phyloP scores from a whole-genome alignment of 2,797 vertebrate genomes.

The Vireo griseus region DNA sequence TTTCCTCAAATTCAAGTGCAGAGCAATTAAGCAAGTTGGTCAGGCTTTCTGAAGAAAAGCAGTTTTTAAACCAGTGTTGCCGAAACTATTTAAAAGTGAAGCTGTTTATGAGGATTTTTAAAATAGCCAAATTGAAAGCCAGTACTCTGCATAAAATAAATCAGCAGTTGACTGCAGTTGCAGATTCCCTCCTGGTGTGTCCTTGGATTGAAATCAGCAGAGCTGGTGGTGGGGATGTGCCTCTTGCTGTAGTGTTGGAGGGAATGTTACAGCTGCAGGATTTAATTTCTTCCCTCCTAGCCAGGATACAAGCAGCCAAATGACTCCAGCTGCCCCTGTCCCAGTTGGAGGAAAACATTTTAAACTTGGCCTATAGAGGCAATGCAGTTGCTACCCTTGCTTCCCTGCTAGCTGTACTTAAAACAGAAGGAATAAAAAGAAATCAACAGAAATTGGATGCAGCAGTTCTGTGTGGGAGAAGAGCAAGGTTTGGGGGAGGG shows the following conservation, averaged over 20 bases:
- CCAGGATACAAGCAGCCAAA: not conserved
- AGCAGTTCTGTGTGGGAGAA: not conserved
- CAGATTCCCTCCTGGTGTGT: not conserved
- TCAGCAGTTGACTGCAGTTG: not conserved
- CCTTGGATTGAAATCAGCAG: slow-evolving; percentile 3
- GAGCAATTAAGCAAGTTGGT: not conserved
- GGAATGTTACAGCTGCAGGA: not conserved
- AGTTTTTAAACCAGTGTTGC: not conserved
- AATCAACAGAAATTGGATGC: not conserved
- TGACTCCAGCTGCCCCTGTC: not conserved
- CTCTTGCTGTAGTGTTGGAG: not conserved
- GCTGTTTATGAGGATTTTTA: not conserved
- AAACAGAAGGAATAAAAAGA: not conserved
- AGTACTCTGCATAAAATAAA: not conserved
- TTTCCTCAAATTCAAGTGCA: not conserved
- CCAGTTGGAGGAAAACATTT: not conserved
- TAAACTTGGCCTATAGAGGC: not conserved
- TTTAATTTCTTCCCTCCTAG: not conserved
- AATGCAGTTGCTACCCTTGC: not conserved
- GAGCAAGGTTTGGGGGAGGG: not conserved
- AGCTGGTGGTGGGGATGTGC: not conserved
- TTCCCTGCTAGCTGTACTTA: not conserved
- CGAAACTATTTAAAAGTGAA: not conserved
- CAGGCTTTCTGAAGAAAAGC: not conserved
- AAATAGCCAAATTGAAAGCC: not conserved